Base-by-base conservation (phyloP, 2,797 vertebrate species). In the Merluccius polli region DNA sequence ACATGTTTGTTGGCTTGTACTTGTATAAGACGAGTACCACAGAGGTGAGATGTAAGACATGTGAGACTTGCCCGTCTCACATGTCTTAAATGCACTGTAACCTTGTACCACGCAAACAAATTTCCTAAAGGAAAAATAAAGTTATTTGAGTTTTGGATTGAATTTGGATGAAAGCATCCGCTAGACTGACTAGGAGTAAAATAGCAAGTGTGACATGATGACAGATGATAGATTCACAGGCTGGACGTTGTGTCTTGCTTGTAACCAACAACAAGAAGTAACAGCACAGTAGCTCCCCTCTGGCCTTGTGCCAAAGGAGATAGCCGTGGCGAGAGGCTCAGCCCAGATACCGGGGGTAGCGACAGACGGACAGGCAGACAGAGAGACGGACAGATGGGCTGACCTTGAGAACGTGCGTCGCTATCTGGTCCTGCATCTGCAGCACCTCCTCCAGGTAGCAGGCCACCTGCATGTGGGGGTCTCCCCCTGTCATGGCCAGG, bases 361-460 rank as follows among this genome's bases (percentile, higher is more conserved):
- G 48, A n/a, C 48, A 8, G 5, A 63, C n/a, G 3, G 44, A 52
- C 44, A 21, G 44, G 7, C 16, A 21, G 59, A 63, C 59, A 63
- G 59, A 63, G n/a, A 27, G 24, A 27, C 59, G 11, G 59, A 63
- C n/a, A 27, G n/a, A 86, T 65, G 65, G 11, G 73, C 83, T 52
- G 76, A 98, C 98, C 95, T 96, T 93, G 81, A 95, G 77, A 41
- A 96, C 92, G 0, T 94, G 95, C 4, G 90, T 82, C 73, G 92
- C 92, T 29, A 89, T 93, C 89, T 96, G 96, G 52, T 94, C 94
- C 12, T 91, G 89, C 97, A 99, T 98, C 85, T 94, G 95, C 85
- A 99, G 93, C 75, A 92, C 79, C 0, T 96, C 90, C 85, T 93
- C 90, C 11, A 97, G 83, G 81, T 98, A 99, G 18, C 65, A 52